Evolutionary conservation across 2,888 invertebrate species (phyloP), one percentile per base, ranked within the genome.

Genomic region (Strigamia crassipes): DNA sequence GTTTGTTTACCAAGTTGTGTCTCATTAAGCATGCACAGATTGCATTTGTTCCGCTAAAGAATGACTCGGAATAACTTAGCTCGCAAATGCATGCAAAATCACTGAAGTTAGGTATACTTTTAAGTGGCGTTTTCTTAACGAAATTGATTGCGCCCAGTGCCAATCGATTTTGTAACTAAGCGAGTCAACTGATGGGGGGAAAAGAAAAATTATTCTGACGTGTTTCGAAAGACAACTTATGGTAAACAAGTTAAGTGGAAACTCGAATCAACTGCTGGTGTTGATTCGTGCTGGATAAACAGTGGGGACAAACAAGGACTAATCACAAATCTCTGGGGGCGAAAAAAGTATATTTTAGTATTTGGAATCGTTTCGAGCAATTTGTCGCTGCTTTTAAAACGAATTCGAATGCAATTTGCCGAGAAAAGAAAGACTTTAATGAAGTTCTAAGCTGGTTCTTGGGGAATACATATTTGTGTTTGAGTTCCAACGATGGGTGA

Each of bases 261-360:
- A 73, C 73, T 73, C 73, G 13, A 73, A 73, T 13, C 61, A n/a
- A 73, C 73, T 23, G 73, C 31, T 27, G 27, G 13, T 73, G 73
- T 73, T 31, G 73, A 31, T 73, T 73, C 73, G 31, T 73, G 73
- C 73, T 73, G 31, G 73, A 73, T 31, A 73, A 73, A 73, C 73
- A 73, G 31, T 23, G 31, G 31, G 5, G 73, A 73, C 13, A 73
- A 3, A 15, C 15, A 18, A 73, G 2, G 18, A 21, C 21, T 21
- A 21, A 23, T 12, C 21, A 66, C 21, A 66, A 66, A 66, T 66
- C 61, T 23, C 61, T 51, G 15, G 46, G 15, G 46, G 15, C 1
- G 5, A 23, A 21, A 66, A 18, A 23, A 66, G 23, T n/a, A 21
- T n/a, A 18, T 23, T 66, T 66, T 66, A 18, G 46, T 46, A n/a